These are phyloP conservation scores for Miniopterus natalensis DNA, from an alignment of 2,113 vertebrate genomes.

Conservation along the genomic window DNA sequence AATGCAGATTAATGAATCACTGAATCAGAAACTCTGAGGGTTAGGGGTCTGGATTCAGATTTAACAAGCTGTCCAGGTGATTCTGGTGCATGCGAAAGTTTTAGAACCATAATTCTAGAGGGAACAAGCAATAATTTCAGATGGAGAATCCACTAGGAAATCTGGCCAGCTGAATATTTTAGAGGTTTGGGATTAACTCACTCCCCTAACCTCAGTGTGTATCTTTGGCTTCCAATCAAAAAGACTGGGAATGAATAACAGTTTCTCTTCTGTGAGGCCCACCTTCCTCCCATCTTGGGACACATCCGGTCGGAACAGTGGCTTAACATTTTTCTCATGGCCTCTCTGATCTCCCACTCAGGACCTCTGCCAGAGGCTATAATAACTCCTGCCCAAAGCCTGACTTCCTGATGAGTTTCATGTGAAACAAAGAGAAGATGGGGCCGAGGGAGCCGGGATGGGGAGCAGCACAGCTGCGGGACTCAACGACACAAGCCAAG, in stretches of 20 bases:
- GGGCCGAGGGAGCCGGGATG: background rate
- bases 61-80: background rate
- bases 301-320: slow-evolving; percentile 71
- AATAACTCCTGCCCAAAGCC: slow-evolving; percentile 46
- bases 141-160: background rate
- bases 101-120: slow-evolving; percentile 23
- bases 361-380: slow-evolving; percentile 79
- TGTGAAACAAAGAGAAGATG: slow-evolving; percentile 37
- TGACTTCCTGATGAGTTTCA: slow-evolving; percentile 75
- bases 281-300: slow-evolving; percentile 65
- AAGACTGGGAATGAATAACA: slow-evolving; percentile 18
- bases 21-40: background rate
- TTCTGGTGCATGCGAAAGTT: background rate
- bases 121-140: slow-evolving; percentile 22
- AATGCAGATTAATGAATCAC: background rate
- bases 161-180: background rate
- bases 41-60: background rate
- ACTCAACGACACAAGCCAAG: background rate
- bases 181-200: background rate
- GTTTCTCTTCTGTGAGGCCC: slow-evolving; percentile 56
- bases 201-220: background rate
- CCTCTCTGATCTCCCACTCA: slow-evolving; percentile 82
- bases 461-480: background rate
- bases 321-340: slow-evolving; percentile 84
- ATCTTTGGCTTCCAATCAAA: slow-evolving; percentile 31